Conservation (phyloP, 2,113 vertebrate genomes). For the Salminus brasiliensis region DNA sequence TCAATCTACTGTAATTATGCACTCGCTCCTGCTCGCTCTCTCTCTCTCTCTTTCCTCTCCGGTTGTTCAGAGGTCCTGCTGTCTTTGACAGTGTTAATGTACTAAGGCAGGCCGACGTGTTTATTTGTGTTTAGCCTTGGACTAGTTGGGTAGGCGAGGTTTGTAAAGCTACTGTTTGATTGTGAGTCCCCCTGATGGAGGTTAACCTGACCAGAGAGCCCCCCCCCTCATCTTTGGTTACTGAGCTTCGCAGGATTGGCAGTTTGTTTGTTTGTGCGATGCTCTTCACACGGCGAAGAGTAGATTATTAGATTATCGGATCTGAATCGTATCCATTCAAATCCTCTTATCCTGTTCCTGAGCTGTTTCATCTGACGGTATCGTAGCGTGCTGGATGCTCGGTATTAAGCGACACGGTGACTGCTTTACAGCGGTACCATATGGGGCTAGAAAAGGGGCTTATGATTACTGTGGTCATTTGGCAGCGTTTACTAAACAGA, state of each 20-base stretch:
- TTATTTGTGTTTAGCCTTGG: no score
- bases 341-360: not conserved
- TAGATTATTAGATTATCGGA: not conserved
- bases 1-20: conserved; percentile 31
- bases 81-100: not conserved
- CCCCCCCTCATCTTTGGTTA: no score
- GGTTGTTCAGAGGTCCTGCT: not conserved
- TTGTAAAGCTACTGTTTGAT: no score
- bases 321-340: not conserved
- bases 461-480: not conserved
- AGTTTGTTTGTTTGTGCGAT: no score
- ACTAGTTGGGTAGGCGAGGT: no score
- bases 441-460: not conserved
- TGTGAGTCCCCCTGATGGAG: no score
- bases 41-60: not conserved
- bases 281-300: not conserved
- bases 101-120: not conserved
- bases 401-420: not conserved
- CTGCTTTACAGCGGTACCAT: not conserved
- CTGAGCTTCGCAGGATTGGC: no score
- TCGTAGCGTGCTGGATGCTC: not conserved
- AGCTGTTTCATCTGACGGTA: not conserved
- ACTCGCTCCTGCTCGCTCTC: not conserved
- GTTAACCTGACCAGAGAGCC: no score
- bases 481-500: not conserved